These are phyloP conservation scores for Melanostoma scalare DNA, from an alignment of 2,888 invertebrate genomes.

Conservation along the genomic window DNA sequence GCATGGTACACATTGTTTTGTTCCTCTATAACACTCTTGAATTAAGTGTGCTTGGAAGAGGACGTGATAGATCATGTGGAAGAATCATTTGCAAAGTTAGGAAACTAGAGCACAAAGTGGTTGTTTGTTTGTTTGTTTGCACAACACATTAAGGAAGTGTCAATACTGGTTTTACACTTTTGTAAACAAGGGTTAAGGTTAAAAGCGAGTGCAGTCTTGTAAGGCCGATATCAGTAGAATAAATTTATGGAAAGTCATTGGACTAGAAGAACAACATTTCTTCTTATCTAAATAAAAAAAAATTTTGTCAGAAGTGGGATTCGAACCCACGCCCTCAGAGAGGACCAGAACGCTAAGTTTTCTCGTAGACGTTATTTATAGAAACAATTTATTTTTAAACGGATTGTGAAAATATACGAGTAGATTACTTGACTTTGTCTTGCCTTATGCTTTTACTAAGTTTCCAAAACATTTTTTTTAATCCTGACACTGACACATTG, in stretches of 20 bases:
- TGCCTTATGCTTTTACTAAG: no score
- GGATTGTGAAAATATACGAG: no score
- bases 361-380: no score
- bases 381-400: no score
- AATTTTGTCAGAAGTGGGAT: slow-evolving; percentile 70
- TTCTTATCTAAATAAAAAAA: slow-evolving; percentile 21
- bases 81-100: slow-evolving; percentile 45
- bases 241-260: no score
- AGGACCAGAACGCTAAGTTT: slow-evolving; percentile 64
- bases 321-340: slow-evolving; percentile 73
- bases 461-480: no score
- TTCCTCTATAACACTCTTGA: not conserved
- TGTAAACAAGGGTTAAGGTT: not conserved
- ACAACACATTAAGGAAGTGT: not conserved
- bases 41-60: slow-evolving; percentile 2
- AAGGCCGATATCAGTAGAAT: no score
- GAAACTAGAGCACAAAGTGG: slow-evolving; percentile 9
- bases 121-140: not conserved
- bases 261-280: no score
- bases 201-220: no score
- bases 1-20: not conserved
- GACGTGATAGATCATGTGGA: slow-evolving; percentile 47
- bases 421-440: no score
- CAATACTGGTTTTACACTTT: not conserved
- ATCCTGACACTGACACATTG: no score